Conservation (phyloP, 2,113 vertebrate species). For the Xenopus laevis region DNA sequence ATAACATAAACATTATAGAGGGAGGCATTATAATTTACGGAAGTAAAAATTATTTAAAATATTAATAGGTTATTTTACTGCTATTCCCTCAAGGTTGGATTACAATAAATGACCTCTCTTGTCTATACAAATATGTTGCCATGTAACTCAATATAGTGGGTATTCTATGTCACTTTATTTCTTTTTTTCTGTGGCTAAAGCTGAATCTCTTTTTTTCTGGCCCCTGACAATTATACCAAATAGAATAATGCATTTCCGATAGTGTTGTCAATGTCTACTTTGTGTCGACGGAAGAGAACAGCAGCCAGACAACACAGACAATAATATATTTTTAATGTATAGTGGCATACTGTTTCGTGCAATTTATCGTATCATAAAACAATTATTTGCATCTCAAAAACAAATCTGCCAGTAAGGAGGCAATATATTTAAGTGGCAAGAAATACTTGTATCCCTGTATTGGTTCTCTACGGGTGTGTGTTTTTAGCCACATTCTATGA, state of each 20-base stretch:
- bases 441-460: too few species aligned
- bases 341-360: too few species aligned
- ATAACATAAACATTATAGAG: too few species aligned
- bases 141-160: slow-evolving; percentile 48
- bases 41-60: background rate
- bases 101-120: background rate
- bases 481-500: too few species aligned
- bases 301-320: too few species aligned
- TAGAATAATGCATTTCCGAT: too few species aligned
- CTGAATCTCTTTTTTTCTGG: slow-evolving; percentile 41
- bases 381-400: too few species aligned
- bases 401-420: too few species aligned
- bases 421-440: too few species aligned
- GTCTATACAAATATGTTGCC: slow-evolving; percentile 49
- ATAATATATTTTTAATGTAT: slow-evolving; percentile 21
- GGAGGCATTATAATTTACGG: too few species aligned
- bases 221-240: slow-evolving; percentile 43
- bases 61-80: slow-evolving; percentile 20
- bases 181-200: slow-evolving; percentile 2
- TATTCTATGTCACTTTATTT: slow-evolving; percentile 27
- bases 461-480: too few species aligned
- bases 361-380: too few species aligned
- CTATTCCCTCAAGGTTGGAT: background rate
- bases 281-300: background rate
- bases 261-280: background rate